Conservation (phyloP, 37 sponge, comb jelly and placozoan species). For the Lycopodina hypogea region DNA sequence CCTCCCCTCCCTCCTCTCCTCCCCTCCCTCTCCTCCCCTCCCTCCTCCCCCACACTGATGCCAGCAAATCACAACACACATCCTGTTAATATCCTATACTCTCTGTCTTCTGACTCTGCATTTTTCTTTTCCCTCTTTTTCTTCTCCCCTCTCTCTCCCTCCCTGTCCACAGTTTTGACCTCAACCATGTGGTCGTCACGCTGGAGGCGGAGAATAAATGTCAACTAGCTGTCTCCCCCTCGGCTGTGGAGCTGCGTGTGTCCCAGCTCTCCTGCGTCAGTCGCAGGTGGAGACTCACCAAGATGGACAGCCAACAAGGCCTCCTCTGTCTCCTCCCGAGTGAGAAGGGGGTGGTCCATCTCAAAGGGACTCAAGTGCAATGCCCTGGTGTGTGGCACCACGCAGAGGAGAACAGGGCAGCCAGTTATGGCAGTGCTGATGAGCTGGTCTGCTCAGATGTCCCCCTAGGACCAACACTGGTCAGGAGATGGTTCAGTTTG, state of each 20-base stretch:
- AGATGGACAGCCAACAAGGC: conserved; percentile 36
- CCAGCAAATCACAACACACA: too few species aligned
- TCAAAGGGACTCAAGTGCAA: conserved; percentile 25
- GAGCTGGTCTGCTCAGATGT: conserved; percentile 35
- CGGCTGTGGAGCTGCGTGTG: conserved; percentile 43
- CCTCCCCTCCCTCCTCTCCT: background rate
- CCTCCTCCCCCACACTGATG: background rate
- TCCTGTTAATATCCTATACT: too few species aligned
- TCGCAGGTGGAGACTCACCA: conserved; percentile 33
- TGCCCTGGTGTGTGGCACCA: background rate
- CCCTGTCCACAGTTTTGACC: conserved; percentile 25
- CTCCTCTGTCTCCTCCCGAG: conserved; percentile 39
- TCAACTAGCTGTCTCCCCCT: conserved; percentile 7
- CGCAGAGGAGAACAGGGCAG: background rate
- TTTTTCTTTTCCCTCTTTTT: background rate
- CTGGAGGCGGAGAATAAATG: conserved; percentile 52
- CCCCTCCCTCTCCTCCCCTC: background rate
- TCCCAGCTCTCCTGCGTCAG: conserved; percentile 52
- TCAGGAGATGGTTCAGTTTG: background rate
- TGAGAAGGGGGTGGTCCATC: conserved; percentile 39
- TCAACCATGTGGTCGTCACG: conserved; percentile 50
- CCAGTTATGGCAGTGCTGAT: background rate
- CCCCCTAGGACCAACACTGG: conserved; percentile 46
- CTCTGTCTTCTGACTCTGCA: too few species aligned
- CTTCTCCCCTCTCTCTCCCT: background rate